Evolutionary conservation across 2,113 vertebrate genomes (phyloP), one percentile per base, ranked within the genome.

Genomic region (Taurulus bubalis): DNA sequence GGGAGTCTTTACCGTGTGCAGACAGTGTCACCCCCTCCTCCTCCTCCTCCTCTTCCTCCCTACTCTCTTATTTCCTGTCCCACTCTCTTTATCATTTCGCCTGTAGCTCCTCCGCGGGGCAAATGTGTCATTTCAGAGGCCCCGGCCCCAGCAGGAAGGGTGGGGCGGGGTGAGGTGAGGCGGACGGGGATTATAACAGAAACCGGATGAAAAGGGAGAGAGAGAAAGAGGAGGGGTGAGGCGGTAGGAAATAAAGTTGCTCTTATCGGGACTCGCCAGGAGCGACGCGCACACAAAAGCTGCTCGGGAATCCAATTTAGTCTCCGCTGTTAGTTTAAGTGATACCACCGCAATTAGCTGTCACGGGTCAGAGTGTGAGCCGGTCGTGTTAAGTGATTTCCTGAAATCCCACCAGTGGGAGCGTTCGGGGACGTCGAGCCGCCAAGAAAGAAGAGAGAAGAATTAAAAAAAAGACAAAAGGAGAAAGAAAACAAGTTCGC

Each of bases 251-350:
- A 94, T 92, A 93, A 93, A 94, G 90, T 91, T 91, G 70, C 81
- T 89, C 90, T 94, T 94, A 94, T 95, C 93, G 64, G 73, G 91
- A 90, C 64, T 86, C 58, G 90, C 91, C 93, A 94, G 94, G 64
- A 92, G 94, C 88, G 64, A 66, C 40, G 40, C 30, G 87, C 7
- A 18, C 77, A 66, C 87, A 93, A 86, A 88, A 91, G 92, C 92
- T 85, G 74, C 79, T 80, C 32, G 58, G 82, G 76, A 92, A 92
- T 91, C 90, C 89, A 90, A 92, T 94, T 94, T 92, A 90, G 87
- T 83, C 80, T 70, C 42, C 30, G 80, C 89, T 91, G 90, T 93
- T 94, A 87, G 89, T 85, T 93, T 89, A 92, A 91, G 89, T 90
- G 89, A 92, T 94, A 93, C 90, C 86, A 85, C 87, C 28, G 85